Percentiles rank a stretch among this genome's conserved stretches.
Evolutionary conservation across 2,113 vertebrate genomes (phyloP).

Genomic region (Myxocyprinus asiaticus): DNA sequence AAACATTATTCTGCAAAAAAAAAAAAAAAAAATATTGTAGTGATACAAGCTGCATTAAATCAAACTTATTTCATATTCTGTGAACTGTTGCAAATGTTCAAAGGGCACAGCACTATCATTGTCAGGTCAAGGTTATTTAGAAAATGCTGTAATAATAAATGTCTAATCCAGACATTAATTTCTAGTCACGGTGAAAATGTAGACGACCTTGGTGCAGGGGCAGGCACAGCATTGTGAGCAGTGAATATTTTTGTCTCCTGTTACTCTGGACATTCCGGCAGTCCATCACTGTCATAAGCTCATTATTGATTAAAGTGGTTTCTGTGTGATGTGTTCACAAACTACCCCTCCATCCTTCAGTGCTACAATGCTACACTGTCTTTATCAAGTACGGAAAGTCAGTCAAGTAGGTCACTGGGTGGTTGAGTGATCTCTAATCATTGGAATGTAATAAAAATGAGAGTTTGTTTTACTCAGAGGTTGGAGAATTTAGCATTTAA

Average conservation of each 20-base stretch:
- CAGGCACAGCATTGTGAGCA: constrained; percentile 53
- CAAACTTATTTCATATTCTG: constrained; percentile 1
- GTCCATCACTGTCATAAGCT: constrained; percentile 76
- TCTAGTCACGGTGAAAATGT: constrained; percentile 43
- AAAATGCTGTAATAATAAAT: constrained; percentile 12
- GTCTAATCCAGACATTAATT: constrained; percentile 25
- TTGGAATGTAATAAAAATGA: neutral
- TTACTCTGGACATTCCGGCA: constrained; percentile 69
- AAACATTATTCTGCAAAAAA: neutral
- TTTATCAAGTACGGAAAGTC: constrained; percentile 1
- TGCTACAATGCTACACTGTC: constrained; percentile 41
- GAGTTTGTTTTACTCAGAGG: no score
- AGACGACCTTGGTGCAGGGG: constrained; percentile 69
- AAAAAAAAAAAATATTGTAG: no score
- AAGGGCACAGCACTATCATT: neutral
- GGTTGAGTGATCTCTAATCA: neutral
- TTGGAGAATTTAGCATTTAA: no score
- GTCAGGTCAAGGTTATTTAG: constrained; percentile 14
- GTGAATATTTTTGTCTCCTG: constrained; percentile 66
- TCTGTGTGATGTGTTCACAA: constrained; percentile 62
- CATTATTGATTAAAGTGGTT: constrained; percentile 70
- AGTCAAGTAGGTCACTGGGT: constrained; percentile 3
- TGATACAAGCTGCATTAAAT: neutral
- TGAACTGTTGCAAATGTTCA: neutral
- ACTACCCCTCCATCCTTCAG: constrained; percentile 49